phyloP scores from a whole-genome alignment of 2,797 vertebrate species.

The Myotis pilosus region DNA sequence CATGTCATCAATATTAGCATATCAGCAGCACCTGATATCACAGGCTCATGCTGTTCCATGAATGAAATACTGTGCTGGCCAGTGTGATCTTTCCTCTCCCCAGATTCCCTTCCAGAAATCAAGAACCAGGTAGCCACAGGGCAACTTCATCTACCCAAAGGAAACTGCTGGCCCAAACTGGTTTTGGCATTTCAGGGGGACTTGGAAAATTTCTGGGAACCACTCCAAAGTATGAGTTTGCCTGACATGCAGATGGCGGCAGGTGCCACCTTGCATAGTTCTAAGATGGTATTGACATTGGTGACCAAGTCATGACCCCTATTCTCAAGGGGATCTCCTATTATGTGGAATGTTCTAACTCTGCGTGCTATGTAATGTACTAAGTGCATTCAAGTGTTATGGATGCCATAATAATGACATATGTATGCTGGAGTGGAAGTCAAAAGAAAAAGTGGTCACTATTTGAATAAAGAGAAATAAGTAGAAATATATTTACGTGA shows the following conservation, averaged over 20 bases:
- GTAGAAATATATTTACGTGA: not conserved
- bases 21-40: not conserved
- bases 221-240: not conserved
- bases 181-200: not conserved
- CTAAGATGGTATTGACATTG: not conserved
- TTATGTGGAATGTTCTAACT: not conserved
- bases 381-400: not conserved
- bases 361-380: not conserved
- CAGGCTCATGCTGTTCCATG: not conserved
- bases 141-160: not conserved
- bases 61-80: not conserved
- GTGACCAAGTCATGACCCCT: not conserved
- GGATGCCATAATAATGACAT: not conserved
- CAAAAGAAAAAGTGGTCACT: not conserved
- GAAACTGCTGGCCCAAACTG: accelerated
- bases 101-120: not conserved
- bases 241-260: not conserved
- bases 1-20: not conserved
- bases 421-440: not conserved
- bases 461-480: conserved; percentile 5
- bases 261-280: not conserved
- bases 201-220: not conserved
- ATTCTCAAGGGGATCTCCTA: not conserved
- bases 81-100: not conserved
- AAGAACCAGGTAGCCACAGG: not conserved